A percentile compares a stretch with the other conserved stretches of the same genome.
Evolutionary conservation across 1,140 invertebrate genomes (phyloP).

Genomic region (Aricia agestis): DNA sequence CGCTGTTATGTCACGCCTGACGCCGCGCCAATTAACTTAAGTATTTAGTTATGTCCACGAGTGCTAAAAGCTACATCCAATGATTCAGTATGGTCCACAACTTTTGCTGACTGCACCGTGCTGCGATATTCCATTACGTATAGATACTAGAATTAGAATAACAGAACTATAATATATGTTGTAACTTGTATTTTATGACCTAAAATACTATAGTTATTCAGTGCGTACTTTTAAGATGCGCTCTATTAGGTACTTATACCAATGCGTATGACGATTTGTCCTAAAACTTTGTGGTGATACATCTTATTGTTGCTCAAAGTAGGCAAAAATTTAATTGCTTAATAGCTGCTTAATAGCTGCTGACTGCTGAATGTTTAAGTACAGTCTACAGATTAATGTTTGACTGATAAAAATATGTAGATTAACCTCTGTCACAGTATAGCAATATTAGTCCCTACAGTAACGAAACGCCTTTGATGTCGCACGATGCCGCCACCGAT

Average conservation of each 20-base stretch:
- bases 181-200: background rate
- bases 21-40: background rate
- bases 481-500: too few species aligned
- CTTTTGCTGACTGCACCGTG: background rate
- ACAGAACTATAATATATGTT: background rate
- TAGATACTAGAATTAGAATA: background rate
- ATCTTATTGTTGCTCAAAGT: background rate
- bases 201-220: background rate
- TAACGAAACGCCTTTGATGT: too few species aligned
- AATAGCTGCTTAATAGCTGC: too few species aligned
- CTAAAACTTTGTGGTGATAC: background rate
- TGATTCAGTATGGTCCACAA: background rate
- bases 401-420: background rate
- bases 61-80: slow-evolving; percentile 2
- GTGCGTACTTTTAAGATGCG: background rate
- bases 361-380: background rate
- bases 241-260: background rate
- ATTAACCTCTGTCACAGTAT: too few species aligned
- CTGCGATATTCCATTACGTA: slow-evolving; percentile 5
- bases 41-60: background rate
- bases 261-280: background rate
- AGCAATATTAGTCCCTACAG: too few species aligned
- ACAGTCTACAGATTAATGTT: background rate
- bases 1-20: background rate
- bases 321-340: background rate